Conservation (phyloP, 2,113 vertebrate genomes). For the Puffinus mauretanicus region DNA sequence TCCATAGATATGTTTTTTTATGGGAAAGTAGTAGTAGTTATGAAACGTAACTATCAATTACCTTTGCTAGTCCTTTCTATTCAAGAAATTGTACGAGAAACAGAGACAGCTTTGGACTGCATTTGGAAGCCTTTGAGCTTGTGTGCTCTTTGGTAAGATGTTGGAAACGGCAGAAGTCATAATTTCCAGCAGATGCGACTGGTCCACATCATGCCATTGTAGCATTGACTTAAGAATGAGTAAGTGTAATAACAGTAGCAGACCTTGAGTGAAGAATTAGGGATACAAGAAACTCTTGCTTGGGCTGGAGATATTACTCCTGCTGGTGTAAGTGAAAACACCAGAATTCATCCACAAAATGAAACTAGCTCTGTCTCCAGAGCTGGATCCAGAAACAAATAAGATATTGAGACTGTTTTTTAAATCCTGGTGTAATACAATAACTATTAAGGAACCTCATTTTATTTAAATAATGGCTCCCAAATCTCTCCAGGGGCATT, state of each 20-base stretch:
- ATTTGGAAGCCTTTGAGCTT: neutral
- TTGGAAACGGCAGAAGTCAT: neutral
- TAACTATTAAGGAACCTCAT: neutral
- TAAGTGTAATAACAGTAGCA: neutral
- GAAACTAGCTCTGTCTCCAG: neutral
- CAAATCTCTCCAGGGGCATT: neutral
- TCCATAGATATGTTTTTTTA: rapidly evolving
- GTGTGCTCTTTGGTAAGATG: neutral
- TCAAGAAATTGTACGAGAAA: neutral
- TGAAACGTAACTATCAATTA: neutral
- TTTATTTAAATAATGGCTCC: neutral
- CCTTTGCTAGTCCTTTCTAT: neutral
- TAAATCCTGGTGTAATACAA: neutral
- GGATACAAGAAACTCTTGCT: neutral
- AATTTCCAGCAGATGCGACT: neutral
- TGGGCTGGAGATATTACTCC: neutral
- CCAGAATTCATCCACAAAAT: neutral
- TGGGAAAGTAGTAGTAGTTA: neutral
- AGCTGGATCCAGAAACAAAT: neutral
- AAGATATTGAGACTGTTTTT: neutral
- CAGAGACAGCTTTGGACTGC: neutral
- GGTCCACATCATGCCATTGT: neutral
- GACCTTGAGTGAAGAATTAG: neutral
- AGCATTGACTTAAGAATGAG: neutral
- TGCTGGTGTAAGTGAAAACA: neutral